Evolutionary conservation across 2,113 vertebrate species (phyloP), one percentile per base, ranked within the genome.

Genomic region (Panurus biarmicus): DNA sequence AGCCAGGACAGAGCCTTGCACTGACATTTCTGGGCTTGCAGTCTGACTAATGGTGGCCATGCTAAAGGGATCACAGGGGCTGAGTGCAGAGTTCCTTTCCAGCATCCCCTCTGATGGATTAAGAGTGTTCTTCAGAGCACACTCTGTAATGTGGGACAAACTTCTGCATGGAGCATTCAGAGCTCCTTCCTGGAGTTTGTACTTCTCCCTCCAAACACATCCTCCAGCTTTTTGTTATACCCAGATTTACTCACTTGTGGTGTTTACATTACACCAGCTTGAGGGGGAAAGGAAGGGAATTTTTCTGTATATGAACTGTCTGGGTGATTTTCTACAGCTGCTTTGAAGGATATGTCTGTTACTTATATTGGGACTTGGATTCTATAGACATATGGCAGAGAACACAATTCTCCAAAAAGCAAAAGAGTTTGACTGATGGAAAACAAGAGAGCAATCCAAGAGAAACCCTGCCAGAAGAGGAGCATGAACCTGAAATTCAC

Each of bases 291-390:
- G 53, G 94, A 90, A 87, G 90, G 66, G 88, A 69, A 88, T 91
- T 93, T 80, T 94, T 94, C 82, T 89, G 92, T 96, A 53, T 93
- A 92, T 95, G 82, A 95, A 91, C 89, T 95, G 95, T 88, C 88
- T 58, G 94, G 45, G 64, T 95, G 94, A 97, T 95, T 96, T 94
- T 97, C 92, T 94, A 81, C 91, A 95, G 94, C 92, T 96, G 93
- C 86, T 96, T 96, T 95, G 92, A 94, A 83, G 94, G 82, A 75
- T 89, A 14, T 79, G 94, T 93, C 95, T 97, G 94, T 90, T 91
- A 74, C 92, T 92, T 95, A 87, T 77, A 95, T 74, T 90, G 60
- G 83, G 93, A 81, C 75, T 95, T 94, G 94, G 93, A 96, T 66
- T 75, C 85, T 95, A 28, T 64, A 74, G 80, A 85, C 94, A 71